phyloP scores from a whole-genome alignment of 1,140 invertebrate species.

The Dendrolimus punctatus region DNA sequence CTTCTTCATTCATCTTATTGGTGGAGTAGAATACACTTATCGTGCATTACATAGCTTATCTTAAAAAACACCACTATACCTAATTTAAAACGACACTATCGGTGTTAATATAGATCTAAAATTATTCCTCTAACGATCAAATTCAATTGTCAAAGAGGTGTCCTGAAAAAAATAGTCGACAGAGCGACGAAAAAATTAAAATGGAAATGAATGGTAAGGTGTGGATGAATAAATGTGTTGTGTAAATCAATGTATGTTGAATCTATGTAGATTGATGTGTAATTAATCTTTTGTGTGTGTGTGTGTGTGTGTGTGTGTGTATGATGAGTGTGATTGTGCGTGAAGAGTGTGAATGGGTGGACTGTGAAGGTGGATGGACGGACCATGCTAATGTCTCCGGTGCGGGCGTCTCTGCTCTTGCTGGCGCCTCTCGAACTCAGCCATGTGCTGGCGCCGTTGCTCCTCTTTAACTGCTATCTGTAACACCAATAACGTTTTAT shows the following conservation, averaged over 20 bases:
- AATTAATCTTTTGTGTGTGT: neutral
- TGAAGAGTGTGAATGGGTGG: no score
- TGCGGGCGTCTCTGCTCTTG: conserved; percentile 77
- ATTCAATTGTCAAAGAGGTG: conserved; percentile 17
- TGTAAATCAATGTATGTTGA: neutral
- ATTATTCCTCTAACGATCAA: conserved; percentile 25
- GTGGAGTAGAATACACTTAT: conserved; percentile 5
- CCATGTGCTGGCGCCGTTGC: conserved; percentile 87
- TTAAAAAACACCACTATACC: conserved; percentile 26
- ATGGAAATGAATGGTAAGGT: conserved; percentile 18
- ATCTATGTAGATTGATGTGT: neutral
- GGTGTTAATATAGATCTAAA: conserved; percentile 32
- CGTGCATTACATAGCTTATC: conserved; percentile 23
- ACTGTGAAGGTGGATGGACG: no score
- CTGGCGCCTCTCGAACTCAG: conserved; percentile 84
- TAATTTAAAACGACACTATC: conserved; percentile 28
- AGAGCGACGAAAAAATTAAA: conserved; percentile 34
- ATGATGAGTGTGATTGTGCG: conserved; percentile 7
- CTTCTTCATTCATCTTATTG: conserved; percentile 10
- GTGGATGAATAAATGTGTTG: conserved; percentile 10
- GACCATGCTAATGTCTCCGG: conserved; percentile 67
- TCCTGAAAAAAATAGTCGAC: conserved; percentile 37
- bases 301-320: conserved; percentile 17
- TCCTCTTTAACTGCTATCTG: conserved; percentile 91
- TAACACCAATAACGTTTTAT: conserved; percentile 2